Percentiles rank a stretch among this genome's conserved stretches.
Conservation (phyloP, 2,888 invertebrate genomes). For the Agrotis exclamationis region DNA sequence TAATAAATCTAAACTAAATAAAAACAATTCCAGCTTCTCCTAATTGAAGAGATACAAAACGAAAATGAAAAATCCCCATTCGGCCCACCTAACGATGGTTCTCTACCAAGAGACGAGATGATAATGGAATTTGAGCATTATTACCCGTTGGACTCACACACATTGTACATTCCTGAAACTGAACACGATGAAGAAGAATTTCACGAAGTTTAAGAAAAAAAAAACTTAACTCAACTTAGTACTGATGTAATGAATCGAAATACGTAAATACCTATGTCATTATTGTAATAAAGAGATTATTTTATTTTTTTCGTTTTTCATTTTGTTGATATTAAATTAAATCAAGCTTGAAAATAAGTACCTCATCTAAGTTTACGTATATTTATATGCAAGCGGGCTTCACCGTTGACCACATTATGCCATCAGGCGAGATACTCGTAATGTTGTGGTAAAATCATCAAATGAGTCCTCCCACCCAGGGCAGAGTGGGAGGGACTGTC, state of each 20-base stretch:
- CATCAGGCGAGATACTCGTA: too few species aligned
- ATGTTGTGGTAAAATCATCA: too few species aligned
- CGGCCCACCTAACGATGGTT: neutral
- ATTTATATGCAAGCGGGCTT: too few species aligned
- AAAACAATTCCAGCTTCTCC: constrained; percentile 26
- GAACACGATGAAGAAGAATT: neutral
- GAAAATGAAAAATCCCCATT: too few species aligned
- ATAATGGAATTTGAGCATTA: constrained; percentile 1
- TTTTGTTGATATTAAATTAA: neutral
- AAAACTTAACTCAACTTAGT: neutral
- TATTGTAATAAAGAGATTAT: constrained; percentile 14
- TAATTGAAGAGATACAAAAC: constrained; percentile 8
- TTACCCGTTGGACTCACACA: neutral
- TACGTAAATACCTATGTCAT: constrained; percentile 40
- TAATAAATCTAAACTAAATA: neutral
- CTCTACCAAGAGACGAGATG: constrained; percentile 9
- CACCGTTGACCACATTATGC: too few species aligned
- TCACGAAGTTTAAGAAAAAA: neutral
- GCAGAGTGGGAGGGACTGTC: too few species aligned
- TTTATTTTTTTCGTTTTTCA: constrained; percentile 4
- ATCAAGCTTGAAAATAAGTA: neutral
- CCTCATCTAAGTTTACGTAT: too few species aligned
- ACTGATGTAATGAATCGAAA: neutral
- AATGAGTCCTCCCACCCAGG: too few species aligned
- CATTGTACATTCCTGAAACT: neutral